Evolutionary conservation across 2,797 vertebrate genomes (phyloP), one percentile per base, ranked within the genome.

Genomic region (Pseudochaenichthys georgianus): DNA sequence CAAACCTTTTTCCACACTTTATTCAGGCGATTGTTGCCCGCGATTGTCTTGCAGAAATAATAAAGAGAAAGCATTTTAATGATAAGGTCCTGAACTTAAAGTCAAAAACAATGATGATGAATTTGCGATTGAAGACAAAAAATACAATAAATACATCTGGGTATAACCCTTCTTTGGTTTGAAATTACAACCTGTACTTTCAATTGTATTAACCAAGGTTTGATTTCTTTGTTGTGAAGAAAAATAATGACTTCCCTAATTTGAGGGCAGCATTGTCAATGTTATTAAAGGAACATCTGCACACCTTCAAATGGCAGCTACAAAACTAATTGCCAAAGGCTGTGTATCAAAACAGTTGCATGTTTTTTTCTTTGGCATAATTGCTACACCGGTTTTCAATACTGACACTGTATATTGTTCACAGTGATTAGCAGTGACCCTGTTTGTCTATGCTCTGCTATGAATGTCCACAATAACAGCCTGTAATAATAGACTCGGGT

Each of bases 1-100:
- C 97, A 96, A 95, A 99, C 97, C 97, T 99, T 98, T 94, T 97
- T 97, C 97, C 97, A 98, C 72, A 97, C 97, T 97, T 98, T 97
- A 95, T 96, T 97, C 90, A 97, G 95, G 91, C 95, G 95, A 89
- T 89, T 96, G 95, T 93, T 94, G 87, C 94, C 95, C 63, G 96
- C 94, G 71, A 95, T 95, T 91, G 91, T 95, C 96, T 99, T 95
- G 89, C 84, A 90, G 87, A 89, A 88, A 89, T 85, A 89, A 94
- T 87, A 87, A 92, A 89, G 82, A 88, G 74, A 91, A 79, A 84
- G 51, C 47, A 80, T 85, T 89, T 91, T 87, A 91, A 90, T 86
- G 61, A 80, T 64, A 83, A 60, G 73, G 61, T 47, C 54, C 55
- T 61, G 9, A 78, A 53, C 47, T 38, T 61, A 52, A 68, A 62